These are phyloP conservation scores for Hippocampus kuda DNA, from an alignment of 2,797 vertebrate species.

Conservation along the genomic window DNA sequence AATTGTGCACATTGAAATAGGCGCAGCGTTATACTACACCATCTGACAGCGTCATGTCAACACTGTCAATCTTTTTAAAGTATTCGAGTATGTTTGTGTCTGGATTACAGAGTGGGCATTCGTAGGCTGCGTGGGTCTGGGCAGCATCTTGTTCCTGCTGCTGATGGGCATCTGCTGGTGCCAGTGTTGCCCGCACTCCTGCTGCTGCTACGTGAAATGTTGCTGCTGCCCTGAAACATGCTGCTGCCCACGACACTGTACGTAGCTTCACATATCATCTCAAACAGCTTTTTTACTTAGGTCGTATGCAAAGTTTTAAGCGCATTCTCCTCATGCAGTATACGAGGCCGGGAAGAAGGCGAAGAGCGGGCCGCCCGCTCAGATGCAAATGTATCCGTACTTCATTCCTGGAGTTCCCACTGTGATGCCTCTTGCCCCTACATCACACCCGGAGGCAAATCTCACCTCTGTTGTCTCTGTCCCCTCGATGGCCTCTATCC, in stretches of 20 bases:
- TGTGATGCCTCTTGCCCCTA: constrained; percentile 70
- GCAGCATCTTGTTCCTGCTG: constrained; percentile 77
- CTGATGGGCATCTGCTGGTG: constrained; percentile 95
- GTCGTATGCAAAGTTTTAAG: not conserved
- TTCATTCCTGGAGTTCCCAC: constrained; percentile 82
- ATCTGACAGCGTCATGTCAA: too few species aligned
- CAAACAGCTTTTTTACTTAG: not conserved
- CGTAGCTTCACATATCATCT: constrained; percentile 48
- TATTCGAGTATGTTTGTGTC: constrained; percentile 6
- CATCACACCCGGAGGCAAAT: constrained; percentile 74
- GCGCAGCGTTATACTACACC: too few species aligned
- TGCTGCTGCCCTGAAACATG: constrained; percentile 94
- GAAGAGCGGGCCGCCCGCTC: constrained; percentile 73
- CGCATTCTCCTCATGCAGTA: constrained; percentile 60
- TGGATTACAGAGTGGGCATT: constrained; percentile 85
- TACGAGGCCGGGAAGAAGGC: constrained; percentile 91
- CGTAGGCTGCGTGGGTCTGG: constrained; percentile 82
- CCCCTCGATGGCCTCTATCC: constrained; percentile 67
- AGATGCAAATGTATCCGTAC: constrained; percentile 79
- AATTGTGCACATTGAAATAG: too few species aligned
- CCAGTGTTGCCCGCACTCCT: constrained; percentile 95
- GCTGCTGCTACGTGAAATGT: constrained; percentile 92
- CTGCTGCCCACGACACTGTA: constrained; percentile 91
- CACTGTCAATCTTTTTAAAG: too few species aligned
- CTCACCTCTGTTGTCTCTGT: constrained; percentile 52